phyloP scores from a whole-genome alignment of 1,140 invertebrate genomes.

The Myzus persicae region DNA sequence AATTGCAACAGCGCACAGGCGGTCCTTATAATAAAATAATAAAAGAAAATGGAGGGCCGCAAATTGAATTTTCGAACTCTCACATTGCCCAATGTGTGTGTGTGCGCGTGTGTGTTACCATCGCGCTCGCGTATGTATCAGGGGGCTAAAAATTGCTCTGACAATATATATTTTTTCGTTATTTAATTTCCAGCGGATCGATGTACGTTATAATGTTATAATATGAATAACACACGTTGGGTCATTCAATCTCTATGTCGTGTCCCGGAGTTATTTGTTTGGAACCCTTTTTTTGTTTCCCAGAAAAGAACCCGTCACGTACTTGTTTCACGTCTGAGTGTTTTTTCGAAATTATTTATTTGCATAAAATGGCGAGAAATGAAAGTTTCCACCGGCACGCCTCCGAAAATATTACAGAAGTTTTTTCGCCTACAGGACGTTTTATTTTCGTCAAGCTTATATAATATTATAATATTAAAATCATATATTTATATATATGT shows the following conservation, averaged over 20 bases:
- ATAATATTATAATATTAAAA: constrained; percentile 32
- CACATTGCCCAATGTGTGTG: not conserved
- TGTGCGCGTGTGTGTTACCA: not conserved
- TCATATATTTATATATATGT: not conserved
- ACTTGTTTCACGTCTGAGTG: constrained; percentile 33
- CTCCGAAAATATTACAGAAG: constrained; percentile 47
- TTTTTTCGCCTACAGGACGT: constrained; percentile 38
- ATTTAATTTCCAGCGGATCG: constrained; percentile 44
- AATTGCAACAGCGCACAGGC: constrained; percentile 45
- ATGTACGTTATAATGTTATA: constrained; percentile 45
- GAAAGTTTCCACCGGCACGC: constrained; percentile 38
- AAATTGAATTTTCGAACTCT: constrained; percentile 56
- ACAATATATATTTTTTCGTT: constrained; percentile 43
- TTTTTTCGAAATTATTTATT: constrained; percentile 54
- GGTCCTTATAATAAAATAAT: constrained; percentile 54
- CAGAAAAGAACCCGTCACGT: constrained; percentile 49
- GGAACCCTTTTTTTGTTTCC: constrained; percentile 25
- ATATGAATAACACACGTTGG: constrained; percentile 25
- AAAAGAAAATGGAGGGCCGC: constrained; percentile 54
- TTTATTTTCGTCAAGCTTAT: constrained; percentile 43
- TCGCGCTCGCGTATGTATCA: not conserved
- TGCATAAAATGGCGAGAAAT: constrained; percentile 22
- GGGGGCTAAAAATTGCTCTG: constrained; percentile 45
- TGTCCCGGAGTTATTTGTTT: constrained; percentile 46
- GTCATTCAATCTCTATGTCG: constrained; percentile 38